Evolutionary conservation across 2,113 vertebrate genomes (phyloP).

Genomic region (Aegotheles bennettii): DNA sequence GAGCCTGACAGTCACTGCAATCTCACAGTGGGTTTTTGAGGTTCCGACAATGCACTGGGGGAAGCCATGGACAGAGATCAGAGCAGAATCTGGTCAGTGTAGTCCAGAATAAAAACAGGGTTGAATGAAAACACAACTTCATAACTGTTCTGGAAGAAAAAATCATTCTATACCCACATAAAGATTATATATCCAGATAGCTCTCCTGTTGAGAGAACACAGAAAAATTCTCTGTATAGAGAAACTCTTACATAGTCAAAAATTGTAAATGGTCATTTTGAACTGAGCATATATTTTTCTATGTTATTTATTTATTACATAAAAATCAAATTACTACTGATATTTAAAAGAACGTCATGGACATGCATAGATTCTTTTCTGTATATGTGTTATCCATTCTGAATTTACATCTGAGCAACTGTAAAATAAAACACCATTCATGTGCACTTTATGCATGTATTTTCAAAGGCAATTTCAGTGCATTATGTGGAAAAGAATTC

Average conservation of each 20-base stretch:
- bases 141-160: background rate
- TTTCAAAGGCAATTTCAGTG: constrained; percentile 1
- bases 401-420: background rate
- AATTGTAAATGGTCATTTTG: background rate
- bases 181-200: background rate
- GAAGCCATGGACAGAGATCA: fast-evolving
- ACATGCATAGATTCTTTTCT: background rate
- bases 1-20: background rate
- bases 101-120: background rate
- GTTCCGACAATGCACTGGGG: background rate
- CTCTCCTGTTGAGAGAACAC: background rate
- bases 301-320: background rate
- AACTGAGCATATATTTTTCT: background rate
- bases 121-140: background rate
- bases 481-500: background rate
- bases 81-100: background rate
- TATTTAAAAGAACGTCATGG: background rate
- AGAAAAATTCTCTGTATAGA: background rate
- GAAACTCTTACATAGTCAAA: background rate
- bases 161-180: background rate
- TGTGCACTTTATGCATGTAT: background rate
- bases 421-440: background rate
- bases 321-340: background rate
- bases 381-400: background rate
- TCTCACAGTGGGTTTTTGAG: fast-evolving